Evolutionary conservation across 2,797 vertebrate genomes (phyloP), one percentile per base, ranked within the genome.

Genomic region (Poecilia velifera): DNA sequence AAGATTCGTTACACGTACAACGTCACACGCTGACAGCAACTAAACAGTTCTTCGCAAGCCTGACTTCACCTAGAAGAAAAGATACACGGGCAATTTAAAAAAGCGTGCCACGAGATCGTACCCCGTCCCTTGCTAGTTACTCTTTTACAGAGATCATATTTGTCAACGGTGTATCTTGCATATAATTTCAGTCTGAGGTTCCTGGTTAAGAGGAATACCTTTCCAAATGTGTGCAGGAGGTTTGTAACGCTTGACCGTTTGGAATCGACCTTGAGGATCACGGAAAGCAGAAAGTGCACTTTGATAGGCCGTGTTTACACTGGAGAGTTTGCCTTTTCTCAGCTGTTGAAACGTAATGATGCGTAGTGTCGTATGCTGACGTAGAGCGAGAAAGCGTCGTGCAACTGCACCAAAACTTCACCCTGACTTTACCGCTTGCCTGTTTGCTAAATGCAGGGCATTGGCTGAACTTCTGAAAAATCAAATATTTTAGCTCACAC

Each of bases 401-500:
- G 2, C 2, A 47, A 36, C 36, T 64, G 31, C 12, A 36, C 12
- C 28, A 46, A 71, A 73, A 76, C 31, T 55, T 82, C 39, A 57
- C 39, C 57, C 6, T 46, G 47, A 73, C 39, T 43, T 31, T 0
- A 74, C 51, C 57, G 13, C 5, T 34, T 31, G 4, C 12, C 55
- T 6, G 41, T 25, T 70, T 41, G 53, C 66, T 72, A 28, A 62
- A 41, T n/a, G 6, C 77, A 18, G 59, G 72, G 79, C 51, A 74
- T 0, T 76, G 18, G 72, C 62, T 46, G 59, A 28, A 31, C 45
- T 22, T 9, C 72, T 81, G 1, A 41, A 20, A 4, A 70, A 81
- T 70, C 16, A 66, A 78, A 57, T 20, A 55, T 45, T 77, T 76
- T 47, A 41, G 53, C n/a, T n/a, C 64, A 74, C 28, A 34, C 39